Base-by-base conservation (phyloP, 2,888 invertebrate genomes). In the Mayetiola destructor region DNA sequence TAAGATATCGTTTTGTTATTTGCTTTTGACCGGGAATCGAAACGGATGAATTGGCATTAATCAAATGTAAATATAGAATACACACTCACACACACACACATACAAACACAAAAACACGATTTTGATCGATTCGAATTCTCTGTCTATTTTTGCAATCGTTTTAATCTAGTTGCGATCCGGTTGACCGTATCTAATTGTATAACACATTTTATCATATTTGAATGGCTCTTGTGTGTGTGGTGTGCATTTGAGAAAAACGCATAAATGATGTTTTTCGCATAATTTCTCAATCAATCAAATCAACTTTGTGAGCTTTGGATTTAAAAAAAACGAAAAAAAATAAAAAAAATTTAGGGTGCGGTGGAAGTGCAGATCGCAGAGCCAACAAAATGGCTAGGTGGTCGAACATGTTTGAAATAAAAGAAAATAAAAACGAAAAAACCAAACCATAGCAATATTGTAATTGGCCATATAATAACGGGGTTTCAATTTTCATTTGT, bases 1-100 rank as follows among this genome's bases (percentile, higher is more conserved):
- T n/a, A n/a, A n/a, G n/a, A n/a, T n/a, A n/a, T n/a, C n/a, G n/a
- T n/a, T n/a, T n/a, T n/a, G n/a, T n/a, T n/a, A n/a, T n/a, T n/a
- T n/a, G n/a, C n/a, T n/a, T n/a, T n/a, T n/a, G n/a, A n/a, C n/a
- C n/a, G n/a, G n/a, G n/a, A 48, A 48, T 48, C 48, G 27, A n/a
- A n/a, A 48, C 27, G 48, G 48, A 27, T 48, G 48, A 48, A 48
- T 48, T 48, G 48, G 27, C 48, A 48, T 48, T 48, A 48, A 48
- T 48, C 48, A 48, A 48, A 48, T 48, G 48, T 48, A 48, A 48
- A 27, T 48, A 48, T 48, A 27, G 27, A 27, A 14, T n/a, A 16
- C 2, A n/a, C 27, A n/a, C 16, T 37, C 8, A 14, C 5, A 12
- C n/a, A 12, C n/a, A n/a, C 14, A 23, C 14, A 36, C 36, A 36